Base-by-base conservation (phyloP, 2,113 vertebrate genomes). In the Garra rufa region DNA sequence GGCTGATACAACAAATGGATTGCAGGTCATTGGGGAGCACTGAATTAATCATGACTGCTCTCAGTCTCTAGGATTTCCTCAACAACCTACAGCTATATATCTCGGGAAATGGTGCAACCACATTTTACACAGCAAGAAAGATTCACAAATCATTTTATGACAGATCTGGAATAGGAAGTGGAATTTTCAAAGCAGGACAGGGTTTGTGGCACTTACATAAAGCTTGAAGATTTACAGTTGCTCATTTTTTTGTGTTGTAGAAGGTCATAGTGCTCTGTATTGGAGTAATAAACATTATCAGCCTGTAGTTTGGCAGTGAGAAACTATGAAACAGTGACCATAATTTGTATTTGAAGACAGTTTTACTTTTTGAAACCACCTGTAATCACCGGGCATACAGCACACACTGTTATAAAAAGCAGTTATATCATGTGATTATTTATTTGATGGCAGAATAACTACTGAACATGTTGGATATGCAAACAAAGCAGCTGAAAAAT, bases 1-100 rank as follows among this genome's bases (percentile, higher is more conserved):
- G 30, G 30, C 2, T 57, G 75, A 77, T 41, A n/a, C 75, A 77
- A 55, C 28, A 76, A 76, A 76, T 57, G 50, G 50, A 41, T 77
- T 77, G 75, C 48, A 77, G 75, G 48, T 77, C 30, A 38, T 55
- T 21, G 2, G 11, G 30, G 4, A 14, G 30, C 38, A 24, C 30
- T 57, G 28, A 41, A 77, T 76, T 57, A 38, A 76, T 77, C 28
- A 38, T 21, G 19, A 57, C 75, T 38, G 57, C 50, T 38, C 28
- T 38, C 21, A 38, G 21, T 57, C 30, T 34, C 48, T 76, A 38
- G 50, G 70, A 46, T 46, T 73, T 14, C 43, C 70, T 26, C 41
- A 46, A 24, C 41, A 44, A 44, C 69, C n/a, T 46, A 44, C 13
- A 24, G 41, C 70, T 73, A 73, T 73, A 24, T 43, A 73, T 73